These are phyloP conservation scores for Umimayanthus kanabou DNA, from an alignment of 92 coral and sea anemone species.

Conservation along the genomic window DNA sequence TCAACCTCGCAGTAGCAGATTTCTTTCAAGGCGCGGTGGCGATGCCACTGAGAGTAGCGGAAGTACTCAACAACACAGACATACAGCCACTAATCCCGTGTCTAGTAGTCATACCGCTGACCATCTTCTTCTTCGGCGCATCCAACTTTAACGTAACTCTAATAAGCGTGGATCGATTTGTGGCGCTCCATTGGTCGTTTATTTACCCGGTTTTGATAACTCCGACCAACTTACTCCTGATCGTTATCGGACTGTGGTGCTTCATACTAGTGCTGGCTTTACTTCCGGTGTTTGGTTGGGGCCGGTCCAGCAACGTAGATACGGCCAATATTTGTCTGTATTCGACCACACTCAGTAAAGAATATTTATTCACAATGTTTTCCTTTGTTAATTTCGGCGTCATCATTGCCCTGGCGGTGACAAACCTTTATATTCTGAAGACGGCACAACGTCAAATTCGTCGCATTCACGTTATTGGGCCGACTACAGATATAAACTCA, in stretches of 20 bases:
- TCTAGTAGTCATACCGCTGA: slow-evolving; percentile 78
- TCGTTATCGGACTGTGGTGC: slow-evolving; percentile 62
- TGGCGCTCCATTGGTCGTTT: slow-evolving; percentile 82
- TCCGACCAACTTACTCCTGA: slow-evolving; percentile 48
- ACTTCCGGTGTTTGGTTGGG: slow-evolving; percentile 80
- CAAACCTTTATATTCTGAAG: slow-evolving; percentile 79
- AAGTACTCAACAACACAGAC: slow-evolving; percentile 77
- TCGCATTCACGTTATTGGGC: slow-evolving; percentile 63
- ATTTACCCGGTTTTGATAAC: slow-evolving; percentile 68
- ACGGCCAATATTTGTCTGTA: slow-evolving; percentile 77
- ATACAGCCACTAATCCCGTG: slow-evolving; percentile 79
- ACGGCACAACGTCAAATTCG: slow-evolving; percentile 82
- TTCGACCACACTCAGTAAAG: slow-evolving; percentile 74
- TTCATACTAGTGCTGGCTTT: slow-evolving; percentile 65
- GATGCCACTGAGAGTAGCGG: slow-evolving; percentile 85
- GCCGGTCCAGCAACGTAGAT: slow-evolving; percentile 60
- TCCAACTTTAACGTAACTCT: slow-evolving; percentile 85
- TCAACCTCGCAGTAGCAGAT: slow-evolving; percentile 94
- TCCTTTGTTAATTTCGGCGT: slow-evolving; percentile 81
- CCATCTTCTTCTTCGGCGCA: slow-evolving; percentile 86
- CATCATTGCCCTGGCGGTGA: slow-evolving; percentile 64
- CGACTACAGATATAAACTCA: slow-evolving; percentile 30
- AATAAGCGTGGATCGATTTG: slow-evolving; percentile 85
- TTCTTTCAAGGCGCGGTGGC: slow-evolving; percentile 87
- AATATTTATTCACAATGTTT: slow-evolving; percentile 75